Conservation (phyloP, 53 echinoderm and acorn worm species). For the Luidia sarsii region DNA sequence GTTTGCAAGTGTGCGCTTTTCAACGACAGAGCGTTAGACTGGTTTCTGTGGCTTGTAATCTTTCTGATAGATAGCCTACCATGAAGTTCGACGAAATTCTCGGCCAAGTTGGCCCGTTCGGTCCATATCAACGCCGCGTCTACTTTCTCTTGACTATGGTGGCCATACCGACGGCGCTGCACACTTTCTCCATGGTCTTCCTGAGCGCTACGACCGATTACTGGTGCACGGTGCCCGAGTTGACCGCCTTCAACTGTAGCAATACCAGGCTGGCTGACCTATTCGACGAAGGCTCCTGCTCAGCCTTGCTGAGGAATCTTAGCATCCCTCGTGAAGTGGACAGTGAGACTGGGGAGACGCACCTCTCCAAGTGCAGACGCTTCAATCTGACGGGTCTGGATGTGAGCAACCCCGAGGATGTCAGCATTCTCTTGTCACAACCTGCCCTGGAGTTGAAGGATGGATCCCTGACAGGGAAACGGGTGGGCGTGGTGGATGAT, state of each 20-base stretch:
- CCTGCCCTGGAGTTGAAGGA: neutral
- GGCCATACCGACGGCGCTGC: constrained; percentile 25
- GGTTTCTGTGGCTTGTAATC: no score
- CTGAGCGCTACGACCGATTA: constrained; percentile 36
- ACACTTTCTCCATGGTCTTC: constrained; percentile 25
- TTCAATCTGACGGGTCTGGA: constrained; percentile 31
- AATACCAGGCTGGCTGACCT: no score
- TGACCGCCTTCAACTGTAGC: constrained; percentile 13
- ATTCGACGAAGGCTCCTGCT: neutral
- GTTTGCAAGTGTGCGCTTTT: no score
- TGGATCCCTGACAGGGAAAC: no score
- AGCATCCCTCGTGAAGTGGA: constrained; percentile 34
- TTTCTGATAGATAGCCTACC: neutral
- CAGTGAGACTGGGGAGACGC: neutral
- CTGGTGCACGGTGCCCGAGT: constrained; percentile 43
- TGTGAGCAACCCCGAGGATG: neutral
- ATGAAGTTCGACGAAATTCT: constrained; percentile 54
- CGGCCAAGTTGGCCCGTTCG: constrained; percentile 22
- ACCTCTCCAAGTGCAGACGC: constrained; percentile 10
- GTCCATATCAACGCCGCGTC: constrained; percentile 40
- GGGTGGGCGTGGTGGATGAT: no score
- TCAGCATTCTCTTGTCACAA: neutral
- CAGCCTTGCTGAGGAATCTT: neutral
- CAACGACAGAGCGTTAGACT: no score
- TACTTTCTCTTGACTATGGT: constrained; percentile 28